Percentiles rank a stretch among this genome's conserved stretches.
These are phyloP conservation scores for Gracilinanus agilis DNA, from an alignment of 2,113 vertebrate genomes.

Conservation along the genomic window DNA sequence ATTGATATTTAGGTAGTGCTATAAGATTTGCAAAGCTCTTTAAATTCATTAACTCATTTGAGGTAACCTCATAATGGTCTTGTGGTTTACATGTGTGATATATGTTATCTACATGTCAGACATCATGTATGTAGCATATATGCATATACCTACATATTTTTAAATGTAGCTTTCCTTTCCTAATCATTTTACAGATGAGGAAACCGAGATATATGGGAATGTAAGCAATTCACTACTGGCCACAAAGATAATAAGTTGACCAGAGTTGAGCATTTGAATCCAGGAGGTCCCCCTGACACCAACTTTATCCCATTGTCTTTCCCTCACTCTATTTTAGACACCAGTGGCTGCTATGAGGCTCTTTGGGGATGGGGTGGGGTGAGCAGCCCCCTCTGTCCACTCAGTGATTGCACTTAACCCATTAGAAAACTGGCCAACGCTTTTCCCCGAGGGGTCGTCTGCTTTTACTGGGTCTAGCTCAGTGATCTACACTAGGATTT, in stretches of 20 bases:
- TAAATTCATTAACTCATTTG: not conserved
- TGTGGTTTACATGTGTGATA: not conserved
- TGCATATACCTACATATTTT: not conserved
- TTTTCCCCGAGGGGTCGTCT: not conserved
- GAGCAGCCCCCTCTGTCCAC: not conserved
- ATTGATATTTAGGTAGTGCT: not conserved
- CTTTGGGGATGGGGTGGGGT: not conserved
- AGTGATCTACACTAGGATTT: not conserved
- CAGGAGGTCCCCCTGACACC: rapidly evolving
- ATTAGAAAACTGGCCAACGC: not conserved
- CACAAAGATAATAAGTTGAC: rapidly evolving
- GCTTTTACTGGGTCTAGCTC: not conserved
- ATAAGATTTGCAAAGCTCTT: not conserved
- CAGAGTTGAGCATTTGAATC: not conserved
- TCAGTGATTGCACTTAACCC: not conserved
- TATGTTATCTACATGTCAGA: too few relatives aligned
- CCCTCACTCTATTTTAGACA: not conserved
- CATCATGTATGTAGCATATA: too few relatives aligned
- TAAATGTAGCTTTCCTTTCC: not conserved
- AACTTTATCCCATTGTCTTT: not conserved
- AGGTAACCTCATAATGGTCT: not conserved
- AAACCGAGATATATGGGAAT: slow-evolving; percentile 4
- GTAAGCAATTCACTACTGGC: slow-evolving; percentile 11
- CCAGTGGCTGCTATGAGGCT: not conserved
- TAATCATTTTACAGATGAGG: rapidly evolving